These are phyloP conservation scores for Intellagama lesueurii DNA, from an alignment of 2,797 vertebrate genomes.

Conservation along the genomic window DNA sequence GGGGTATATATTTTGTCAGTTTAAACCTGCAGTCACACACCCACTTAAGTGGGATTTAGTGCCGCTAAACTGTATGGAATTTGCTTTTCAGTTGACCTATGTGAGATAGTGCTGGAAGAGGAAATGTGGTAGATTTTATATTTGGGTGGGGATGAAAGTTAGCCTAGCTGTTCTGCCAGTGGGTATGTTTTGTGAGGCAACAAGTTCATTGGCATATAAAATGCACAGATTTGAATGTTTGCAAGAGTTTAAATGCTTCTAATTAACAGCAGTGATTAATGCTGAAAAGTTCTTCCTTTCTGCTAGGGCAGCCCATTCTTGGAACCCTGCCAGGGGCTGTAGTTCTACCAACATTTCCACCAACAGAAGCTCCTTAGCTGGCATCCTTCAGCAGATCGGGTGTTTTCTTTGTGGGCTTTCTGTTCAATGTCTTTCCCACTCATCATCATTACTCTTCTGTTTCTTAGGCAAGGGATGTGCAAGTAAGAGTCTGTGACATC, in stretches of 20 bases:
- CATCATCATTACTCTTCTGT: neutral
- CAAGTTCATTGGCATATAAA: neutral
- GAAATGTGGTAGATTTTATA: neutral
- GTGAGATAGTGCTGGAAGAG: neutral
- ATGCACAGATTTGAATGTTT: neutral
- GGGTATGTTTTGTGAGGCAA: neutral
- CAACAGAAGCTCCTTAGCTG: neutral
- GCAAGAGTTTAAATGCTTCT: neutral
- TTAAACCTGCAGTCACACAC: neutral
- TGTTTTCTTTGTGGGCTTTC: neutral
- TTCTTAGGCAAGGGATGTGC: neutral
- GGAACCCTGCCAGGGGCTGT: neutral
- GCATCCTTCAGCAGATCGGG: neutral
- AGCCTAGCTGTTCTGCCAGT: neutral
- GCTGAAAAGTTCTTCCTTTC: neutral
- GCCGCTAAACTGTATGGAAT: neutral
- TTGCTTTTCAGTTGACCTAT: neutral
- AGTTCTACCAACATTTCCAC: neutral
- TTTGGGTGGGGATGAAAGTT: neutral
- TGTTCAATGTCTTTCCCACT: neutral
- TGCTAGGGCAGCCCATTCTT: neutral
- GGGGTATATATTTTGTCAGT: neutral
- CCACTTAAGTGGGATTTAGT: neutral
- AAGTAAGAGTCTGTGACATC: too few relatives aligned
- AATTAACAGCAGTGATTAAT: neutral